phyloP scores from a whole-genome alignment of 2,113 vertebrate species.

The Nycticryphes semicollaris region DNA sequence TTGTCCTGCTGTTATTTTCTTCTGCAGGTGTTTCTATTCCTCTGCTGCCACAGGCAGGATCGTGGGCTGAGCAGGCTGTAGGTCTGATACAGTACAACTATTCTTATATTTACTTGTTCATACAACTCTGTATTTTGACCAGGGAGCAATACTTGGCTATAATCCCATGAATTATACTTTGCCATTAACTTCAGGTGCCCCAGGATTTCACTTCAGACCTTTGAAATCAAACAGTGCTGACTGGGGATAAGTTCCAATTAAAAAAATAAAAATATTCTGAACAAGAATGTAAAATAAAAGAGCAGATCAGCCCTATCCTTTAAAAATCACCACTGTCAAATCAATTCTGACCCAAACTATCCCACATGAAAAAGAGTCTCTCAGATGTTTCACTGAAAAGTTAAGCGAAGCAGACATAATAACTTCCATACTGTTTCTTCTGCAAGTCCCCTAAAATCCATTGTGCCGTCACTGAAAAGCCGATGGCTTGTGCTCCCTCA shows the following conservation, averaged over 20 bases:
- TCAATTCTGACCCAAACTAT: not conserved
- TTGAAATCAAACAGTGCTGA: not conserved
- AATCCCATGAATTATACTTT: not conserved
- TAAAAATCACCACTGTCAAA: not conserved
- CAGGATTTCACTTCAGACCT: not conserved
- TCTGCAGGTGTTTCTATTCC: not conserved
- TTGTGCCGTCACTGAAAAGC: not conserved
- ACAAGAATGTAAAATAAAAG: not conserved
- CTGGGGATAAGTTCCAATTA: not conserved
- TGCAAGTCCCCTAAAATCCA: not conserved
- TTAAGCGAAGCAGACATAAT: not conserved
- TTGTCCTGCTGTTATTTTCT: not conserved
- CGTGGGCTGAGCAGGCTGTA: not conserved
- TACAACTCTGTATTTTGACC: not conserved
- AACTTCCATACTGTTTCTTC: not conserved
- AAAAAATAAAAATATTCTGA: not conserved
- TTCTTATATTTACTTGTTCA: not conserved
- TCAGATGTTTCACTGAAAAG: not conserved
- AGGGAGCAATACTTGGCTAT: not conserved
- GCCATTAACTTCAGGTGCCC: not conserved
- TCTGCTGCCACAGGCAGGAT: not conserved
- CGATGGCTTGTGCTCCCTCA: slow-evolving; percentile 16
- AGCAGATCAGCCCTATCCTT: not conserved
- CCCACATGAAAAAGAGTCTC: not conserved
- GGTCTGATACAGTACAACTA: not conserved